These are phyloP conservation scores for Adelosebastes latens DNA, from an alignment of 2,797 vertebrate genomes.

Conservation along the genomic window DNA sequence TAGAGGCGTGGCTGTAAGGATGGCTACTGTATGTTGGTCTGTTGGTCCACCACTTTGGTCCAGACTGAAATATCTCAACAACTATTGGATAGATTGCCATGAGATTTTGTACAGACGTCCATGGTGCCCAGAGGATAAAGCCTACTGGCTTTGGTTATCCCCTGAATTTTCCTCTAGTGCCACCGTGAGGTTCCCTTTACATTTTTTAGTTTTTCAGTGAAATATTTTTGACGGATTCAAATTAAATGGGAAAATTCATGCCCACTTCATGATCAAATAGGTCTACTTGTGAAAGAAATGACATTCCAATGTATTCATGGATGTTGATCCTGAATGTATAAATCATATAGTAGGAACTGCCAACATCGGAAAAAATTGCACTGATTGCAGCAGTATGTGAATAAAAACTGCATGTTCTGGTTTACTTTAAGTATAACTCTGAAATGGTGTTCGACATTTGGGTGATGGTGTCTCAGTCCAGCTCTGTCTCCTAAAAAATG, in stretches of 20 bases:
- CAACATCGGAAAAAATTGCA: background rate
- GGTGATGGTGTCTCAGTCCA: background rate
- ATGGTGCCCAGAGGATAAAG: background rate
- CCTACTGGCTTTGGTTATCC: background rate
- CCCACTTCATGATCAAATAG: background rate
- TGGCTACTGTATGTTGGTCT: background rate
- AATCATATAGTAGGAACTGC: background rate
- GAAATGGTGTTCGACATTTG: background rate
- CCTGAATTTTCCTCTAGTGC: background rate
- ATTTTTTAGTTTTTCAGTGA: background rate
- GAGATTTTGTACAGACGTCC: background rate
- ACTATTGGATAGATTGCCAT: background rate
- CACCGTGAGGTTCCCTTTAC: background rate
- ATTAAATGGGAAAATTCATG: background rate
- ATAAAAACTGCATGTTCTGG: background rate
- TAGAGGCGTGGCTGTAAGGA: background rate
- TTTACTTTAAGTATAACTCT: background rate
- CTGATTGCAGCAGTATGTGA: background rate
- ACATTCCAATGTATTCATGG: background rate
- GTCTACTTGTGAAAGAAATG: background rate
- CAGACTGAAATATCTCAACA: background rate
- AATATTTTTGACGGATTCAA: background rate
- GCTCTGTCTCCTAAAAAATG: background rate
- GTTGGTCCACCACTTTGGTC: background rate
- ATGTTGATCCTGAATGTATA: background rate